Percentiles rank a stretch among this genome's conserved stretches.
phyloP scores from a whole-genome alignment of 2,797 vertebrate species.

The Schizopygopsis pylzovi region DNA sequence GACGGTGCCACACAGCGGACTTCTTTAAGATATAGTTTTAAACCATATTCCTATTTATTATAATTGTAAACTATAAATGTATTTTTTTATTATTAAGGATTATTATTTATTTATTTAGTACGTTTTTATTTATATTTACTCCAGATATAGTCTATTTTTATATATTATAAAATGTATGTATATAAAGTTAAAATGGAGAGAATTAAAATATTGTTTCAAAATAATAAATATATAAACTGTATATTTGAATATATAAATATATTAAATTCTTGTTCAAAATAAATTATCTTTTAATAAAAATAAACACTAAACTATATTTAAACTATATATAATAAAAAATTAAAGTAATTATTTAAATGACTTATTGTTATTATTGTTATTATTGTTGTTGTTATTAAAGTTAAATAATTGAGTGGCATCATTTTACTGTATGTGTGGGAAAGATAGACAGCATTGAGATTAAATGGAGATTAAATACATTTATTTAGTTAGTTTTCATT shows the following conservation, averaged over 20 bases:
- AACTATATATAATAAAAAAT: not conserved
- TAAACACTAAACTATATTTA: not conserved
- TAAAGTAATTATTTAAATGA: not conserved
- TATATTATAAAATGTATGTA: not conserved
- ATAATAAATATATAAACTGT: not conserved
- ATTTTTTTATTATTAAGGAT: not conserved
- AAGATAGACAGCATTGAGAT: not conserved
- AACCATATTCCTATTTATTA: not conserved
- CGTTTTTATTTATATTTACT: not conserved
- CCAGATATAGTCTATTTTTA: not conserved
- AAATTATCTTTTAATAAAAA: not conserved
- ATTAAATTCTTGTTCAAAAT: not conserved
- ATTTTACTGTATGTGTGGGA: not conserved
- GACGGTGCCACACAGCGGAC: not conserved
- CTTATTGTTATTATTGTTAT: not conserved
- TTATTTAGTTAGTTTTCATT: too few relatives aligned
- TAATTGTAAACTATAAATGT: not conserved
- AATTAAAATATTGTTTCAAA: not conserved
- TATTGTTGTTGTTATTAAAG: not conserved
- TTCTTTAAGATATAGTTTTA: not conserved
- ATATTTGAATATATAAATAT: not conserved
- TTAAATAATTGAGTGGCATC: not conserved
- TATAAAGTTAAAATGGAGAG: not conserved
- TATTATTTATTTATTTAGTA: not conserved
- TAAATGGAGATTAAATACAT: not conserved